Evolutionary conservation across 2,797 vertebrate species (phyloP), one percentile per base, ranked within the genome.

Genomic region (Malacoctenus gilli): DNA sequence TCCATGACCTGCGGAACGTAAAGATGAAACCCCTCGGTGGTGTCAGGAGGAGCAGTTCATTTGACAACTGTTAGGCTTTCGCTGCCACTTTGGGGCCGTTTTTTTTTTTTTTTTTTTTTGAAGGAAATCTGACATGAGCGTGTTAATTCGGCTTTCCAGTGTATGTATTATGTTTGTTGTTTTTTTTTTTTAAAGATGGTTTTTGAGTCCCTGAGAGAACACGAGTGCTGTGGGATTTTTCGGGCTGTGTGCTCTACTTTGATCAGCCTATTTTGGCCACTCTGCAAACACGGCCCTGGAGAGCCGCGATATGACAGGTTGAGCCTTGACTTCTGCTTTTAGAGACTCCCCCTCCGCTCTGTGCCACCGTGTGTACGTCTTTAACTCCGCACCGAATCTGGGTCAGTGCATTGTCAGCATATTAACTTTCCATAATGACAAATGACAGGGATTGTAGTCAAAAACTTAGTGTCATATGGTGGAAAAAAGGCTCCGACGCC

Each of bases 391-490:
- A 65, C 51, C 53, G 70, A 71, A 86, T 82, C 79, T 84, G 74
- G 83, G 85, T 83, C 84, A 85, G 32, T 66, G 72, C 75, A 72
- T 62, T 66, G 76, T 80, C 28, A 46, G 70, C 74, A 79, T 76
- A 74, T 79, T 77, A 76, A 53, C 72, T 79, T 78, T 79, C 52
- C 51, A 66, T 75, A 65, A 88, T 78, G 51, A 74, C 68, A 72
- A 81, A 81, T 75, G 78, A 79, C 70, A 64, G 65, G 73, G 68
- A 79, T 74, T 81, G 72, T 77, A 68, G 50, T 77, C 49, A 40
- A 28, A 61, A 69, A 73, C 59, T 75, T 73, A 37, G 58, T 34
- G 60, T 72, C 31, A 43, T 32, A 52, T 37, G 18, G 64, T 61
- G 28, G 58, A 37, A 38, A 38, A 19, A 41, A 57, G 53, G 56